Base-by-base conservation (phyloP, 2,797 vertebrate species). In the Crocodylus rhombifer region DNA sequence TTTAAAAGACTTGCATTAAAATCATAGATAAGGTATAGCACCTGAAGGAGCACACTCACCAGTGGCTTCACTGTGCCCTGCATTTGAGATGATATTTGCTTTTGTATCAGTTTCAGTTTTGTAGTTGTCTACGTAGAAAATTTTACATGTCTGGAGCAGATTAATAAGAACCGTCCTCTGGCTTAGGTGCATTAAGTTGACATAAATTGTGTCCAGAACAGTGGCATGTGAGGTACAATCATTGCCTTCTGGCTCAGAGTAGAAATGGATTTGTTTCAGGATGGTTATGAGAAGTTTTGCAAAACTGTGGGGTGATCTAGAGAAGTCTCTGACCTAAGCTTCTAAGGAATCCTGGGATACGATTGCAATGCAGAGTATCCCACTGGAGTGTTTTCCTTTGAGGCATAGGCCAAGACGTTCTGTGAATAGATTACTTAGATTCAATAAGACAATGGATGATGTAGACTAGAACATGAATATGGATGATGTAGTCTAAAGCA, bases 81-180 rank as follows among this genome's bases (percentile, higher is more conserved):
- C 58, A 33, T 3, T 28, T 60, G 60, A 63, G 2, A 26, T 4
- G 26, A 62, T 21, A 26, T 61, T 61, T 77, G 56, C 56, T 69
- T 91, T 91, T 84, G 18, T 92, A 86, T 25, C 61, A 74, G 62
- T 73, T 92, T 56, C 56, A 74, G 42, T 55, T 93, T 79, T 36
- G 78, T 28, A 26, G 65, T 69, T 92, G 21, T 80, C 6, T 80
- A 85, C 51, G 73, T 2, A 42, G 91, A 56, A 80, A 28, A 82
- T 86, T 81, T 14, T 4, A 69, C 7, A 0, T 73, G 86, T 95
- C 94, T 95, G 95, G 94, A 91, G n/a, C 33, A 77, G 33, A 25
- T 82, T 95, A 95, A 96, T 95, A 97, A 96, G 91, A 87, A 83
- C 20, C 17, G 21, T 92, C 30, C 64, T 80, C 84, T 91, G 93